Conservation (phyloP, 37 sponge, comb jelly and placozoan genomes). For the Ephydatia muelleri region DNA sequence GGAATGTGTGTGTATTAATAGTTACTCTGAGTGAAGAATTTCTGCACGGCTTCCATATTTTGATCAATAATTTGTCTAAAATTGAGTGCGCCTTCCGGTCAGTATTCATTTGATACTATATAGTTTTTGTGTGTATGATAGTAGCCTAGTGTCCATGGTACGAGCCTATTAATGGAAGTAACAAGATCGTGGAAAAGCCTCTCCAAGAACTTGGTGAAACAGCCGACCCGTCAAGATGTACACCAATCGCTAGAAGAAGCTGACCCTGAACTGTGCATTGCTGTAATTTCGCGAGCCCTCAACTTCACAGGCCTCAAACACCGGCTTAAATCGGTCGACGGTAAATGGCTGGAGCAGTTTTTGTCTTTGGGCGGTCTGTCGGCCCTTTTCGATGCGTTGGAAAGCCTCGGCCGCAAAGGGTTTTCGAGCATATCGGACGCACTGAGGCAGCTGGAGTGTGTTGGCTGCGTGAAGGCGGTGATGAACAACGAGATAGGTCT, state of each 20-base stretch:
- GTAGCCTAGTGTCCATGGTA: too few species aligned
- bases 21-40: too few species aligned
- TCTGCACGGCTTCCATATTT: too few species aligned
- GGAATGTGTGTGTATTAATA: too few species aligned
- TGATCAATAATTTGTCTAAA: too few species aligned
- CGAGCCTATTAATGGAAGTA: too few species aligned
- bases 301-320: conserved; percentile 77
- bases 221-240: too few species aligned
- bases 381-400: conserved; percentile 82
- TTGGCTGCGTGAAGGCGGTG: conserved; percentile 81
- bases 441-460: conserved; percentile 87
- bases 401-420: conserved; percentile 64
- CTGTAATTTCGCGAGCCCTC: conserved; percentile 50
- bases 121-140: not conserved
- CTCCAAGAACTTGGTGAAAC: conserved; percentile 8
- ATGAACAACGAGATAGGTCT: conserved; percentile 87
- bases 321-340: conserved; percentile 60
- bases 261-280: conserved; percentile 77
- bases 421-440: conserved; percentile 81
- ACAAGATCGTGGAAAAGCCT: conserved; percentile 15
- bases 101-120: too few species aligned
- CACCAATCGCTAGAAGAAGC: conserved; percentile 61
- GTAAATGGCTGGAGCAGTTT: conserved; percentile 87
- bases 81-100: too few species aligned
- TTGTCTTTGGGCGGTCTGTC: conserved; percentile 78